A percentile compares a stretch with the other conserved stretches of the same genome.
phyloP scores from a whole-genome alignment of 2,797 vertebrate genomes.

The Tapirus indicus region DNA sequence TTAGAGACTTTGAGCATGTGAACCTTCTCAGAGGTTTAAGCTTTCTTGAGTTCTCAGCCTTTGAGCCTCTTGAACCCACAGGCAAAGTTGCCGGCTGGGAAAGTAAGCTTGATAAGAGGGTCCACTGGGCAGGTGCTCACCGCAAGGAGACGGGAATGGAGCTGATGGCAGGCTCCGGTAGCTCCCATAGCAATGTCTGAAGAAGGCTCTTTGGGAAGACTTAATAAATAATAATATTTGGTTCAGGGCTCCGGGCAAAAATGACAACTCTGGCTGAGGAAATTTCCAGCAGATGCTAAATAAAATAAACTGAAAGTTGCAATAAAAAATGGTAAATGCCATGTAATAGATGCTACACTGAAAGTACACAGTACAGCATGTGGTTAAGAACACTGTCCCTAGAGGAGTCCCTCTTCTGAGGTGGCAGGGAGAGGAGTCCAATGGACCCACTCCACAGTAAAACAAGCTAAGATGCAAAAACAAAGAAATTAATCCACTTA shows the following conservation, averaged over 20 bases:
- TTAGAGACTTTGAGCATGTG: neutral
- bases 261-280: neutral
- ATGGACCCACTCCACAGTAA: neutral
- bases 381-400: neutral
- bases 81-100: neutral
- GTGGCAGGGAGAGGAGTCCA: neutral
- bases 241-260: neutral
- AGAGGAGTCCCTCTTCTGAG: neutral
- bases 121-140: neutral
- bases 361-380: neutral
- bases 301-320: neutral
- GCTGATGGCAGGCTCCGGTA: neutral
- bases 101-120: neutral
- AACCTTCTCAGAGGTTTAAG: neutral
- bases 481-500: neutral
- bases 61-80: neutral
- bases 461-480: neutral
- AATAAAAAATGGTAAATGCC: neutral
- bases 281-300: neutral
- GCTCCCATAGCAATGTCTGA: neutral
- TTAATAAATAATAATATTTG: conserved; percentile 24
- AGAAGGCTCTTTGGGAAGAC: neutral
- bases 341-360: neutral
- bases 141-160: neutral
- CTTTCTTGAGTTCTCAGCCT: neutral